These are phyloP conservation scores for Scelioninae gen. 1 DNA, from an alignment of 2,888 invertebrate genomes.

Conservation along the genomic window DNA sequence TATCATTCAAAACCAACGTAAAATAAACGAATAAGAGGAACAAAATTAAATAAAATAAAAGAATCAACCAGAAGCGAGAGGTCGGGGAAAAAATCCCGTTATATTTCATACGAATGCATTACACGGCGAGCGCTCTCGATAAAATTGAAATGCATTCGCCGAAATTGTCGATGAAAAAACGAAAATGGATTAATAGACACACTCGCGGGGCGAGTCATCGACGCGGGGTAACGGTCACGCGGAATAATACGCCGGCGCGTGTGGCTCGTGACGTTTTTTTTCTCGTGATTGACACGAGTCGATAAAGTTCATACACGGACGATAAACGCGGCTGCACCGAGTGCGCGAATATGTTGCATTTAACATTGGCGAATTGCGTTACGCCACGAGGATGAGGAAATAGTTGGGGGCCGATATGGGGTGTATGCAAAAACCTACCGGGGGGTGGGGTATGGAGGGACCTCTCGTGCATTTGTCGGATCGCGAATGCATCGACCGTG, in stretches of 20 bases:
- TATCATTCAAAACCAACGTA: neutral
- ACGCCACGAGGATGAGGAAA: constrained; percentile 66
- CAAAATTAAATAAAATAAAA: constrained; percentile 27
- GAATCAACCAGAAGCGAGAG: neutral
- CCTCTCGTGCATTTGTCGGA: constrained; percentile 81
- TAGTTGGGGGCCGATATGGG: constrained; percentile 30
- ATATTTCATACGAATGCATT: constrained; percentile 40
- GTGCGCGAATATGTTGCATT: constrained; percentile 79
- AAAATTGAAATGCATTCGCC: constrained; percentile 52
- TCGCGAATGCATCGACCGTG: constrained; percentile 81
- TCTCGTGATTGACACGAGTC: constrained; percentile 80
- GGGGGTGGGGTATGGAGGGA: constrained; percentile 55
- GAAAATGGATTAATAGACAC: constrained; percentile 53
- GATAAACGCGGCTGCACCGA: constrained; percentile 75
- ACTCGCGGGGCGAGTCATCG: constrained; percentile 49
- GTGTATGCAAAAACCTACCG: constrained; percentile 44
- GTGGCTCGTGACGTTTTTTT: constrained; percentile 60
- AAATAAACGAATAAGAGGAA: constrained; percentile 5
- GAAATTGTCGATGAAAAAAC: constrained; percentile 64
- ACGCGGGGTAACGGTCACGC: constrained; percentile 38
- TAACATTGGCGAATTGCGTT: constrained; percentile 79
- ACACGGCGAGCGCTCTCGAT: constrained; percentile 49
- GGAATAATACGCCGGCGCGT: constrained; percentile 51
- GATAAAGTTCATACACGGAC: constrained; percentile 78
- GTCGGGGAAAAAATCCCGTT: constrained; percentile 9